phyloP scores from a whole-genome alignment of 2,888 invertebrate genomes.

The Drosophila ustulata region DNA sequence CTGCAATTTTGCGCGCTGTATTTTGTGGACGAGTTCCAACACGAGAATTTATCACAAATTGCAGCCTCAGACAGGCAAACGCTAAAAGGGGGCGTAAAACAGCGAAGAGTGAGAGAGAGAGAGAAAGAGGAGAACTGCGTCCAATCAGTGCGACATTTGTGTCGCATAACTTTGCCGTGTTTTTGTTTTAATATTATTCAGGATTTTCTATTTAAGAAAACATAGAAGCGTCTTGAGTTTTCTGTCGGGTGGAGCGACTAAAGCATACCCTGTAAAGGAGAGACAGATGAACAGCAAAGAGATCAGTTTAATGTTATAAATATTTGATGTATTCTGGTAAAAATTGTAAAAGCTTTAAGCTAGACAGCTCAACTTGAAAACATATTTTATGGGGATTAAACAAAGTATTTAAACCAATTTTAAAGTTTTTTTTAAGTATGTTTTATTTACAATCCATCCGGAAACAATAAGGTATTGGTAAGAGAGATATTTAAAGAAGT shows the following conservation, averaged over 20 bases:
- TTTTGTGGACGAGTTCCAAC: constrained; percentile 69
- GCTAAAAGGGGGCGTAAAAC: constrained; percentile 2
- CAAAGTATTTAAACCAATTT: too few relatives aligned
- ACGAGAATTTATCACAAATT: constrained; percentile 53
- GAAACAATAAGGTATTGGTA: too few relatives aligned
- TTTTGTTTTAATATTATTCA: constrained; percentile 58
- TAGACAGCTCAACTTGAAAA: background rate
- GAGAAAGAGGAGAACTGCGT: constrained; percentile 3
- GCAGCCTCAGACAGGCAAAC: constrained; percentile 26
- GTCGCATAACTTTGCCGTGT: constrained; percentile 69
- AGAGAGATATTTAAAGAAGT: too few relatives aligned
- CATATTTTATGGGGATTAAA: too few relatives aligned
- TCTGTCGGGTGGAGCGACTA: background rate
- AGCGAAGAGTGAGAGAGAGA: background rate
- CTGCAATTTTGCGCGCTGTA: constrained; percentile 46
- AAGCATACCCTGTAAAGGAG: constrained; percentile 12
- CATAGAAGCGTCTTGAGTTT: background rate
- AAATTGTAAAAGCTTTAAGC: too few relatives aligned
- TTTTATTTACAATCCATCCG: too few relatives aligned
- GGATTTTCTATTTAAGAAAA: constrained; percentile 22
- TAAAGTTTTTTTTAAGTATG: too few relatives aligned
- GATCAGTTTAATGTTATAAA: background rate
- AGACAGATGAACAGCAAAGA: background rate
- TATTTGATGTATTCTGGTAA: background rate
- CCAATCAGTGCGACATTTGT: constrained; percentile 67